Evolutionary conservation across 2,888 invertebrate species (phyloP), one percentile per base, ranked within the genome.

Genomic region (Calliphora vomitoria): DNA sequence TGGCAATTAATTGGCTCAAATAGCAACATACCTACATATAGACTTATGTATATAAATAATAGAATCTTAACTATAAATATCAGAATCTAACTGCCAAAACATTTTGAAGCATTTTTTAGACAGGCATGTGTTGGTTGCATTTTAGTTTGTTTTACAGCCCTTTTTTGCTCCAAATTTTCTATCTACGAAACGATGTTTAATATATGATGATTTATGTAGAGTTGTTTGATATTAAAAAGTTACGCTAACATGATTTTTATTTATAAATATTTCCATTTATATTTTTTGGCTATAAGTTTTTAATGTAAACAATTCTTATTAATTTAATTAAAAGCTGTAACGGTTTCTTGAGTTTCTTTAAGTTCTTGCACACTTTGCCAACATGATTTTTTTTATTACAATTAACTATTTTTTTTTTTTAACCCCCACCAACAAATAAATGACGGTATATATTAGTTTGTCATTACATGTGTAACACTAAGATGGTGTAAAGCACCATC

Each of bases 321-420:
- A 79, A 79, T 79, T 79, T 13, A 79, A 84, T 84, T 68, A 76
- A 83, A 71, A 50, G 76, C 55, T 50, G 6, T 84, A 79, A 84
- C 78, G 78, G 79, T 47, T 58, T 47, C 15, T 25, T 79, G 13
- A 38, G 55, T 44, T 76, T 35, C 5, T 35, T 50, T 71, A 53
- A 50, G 60, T 82, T 74, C 50, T 69, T 75, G 8, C 35, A 44
- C 44, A 58, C 15, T 58, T 53, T 41, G n/a, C 47, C 15, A 44
- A 58, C 31, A 71, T 18, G 53, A 35, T 8, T n/a, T 53, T 20
- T 53, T 20, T 55, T 41, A 60, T 20, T 25, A 31, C 55, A 31
- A 18, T 20, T 25, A 41, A 13, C 15, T 58, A 25, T 55, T 71
- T 53, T 20, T 55, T 71, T 53, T 20, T 35, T 18, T 6, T 18